These are phyloP conservation scores for Aporophyla lueneburgensis DNA, from an alignment of 2,888 invertebrate genomes.

Conservation along the genomic window DNA sequence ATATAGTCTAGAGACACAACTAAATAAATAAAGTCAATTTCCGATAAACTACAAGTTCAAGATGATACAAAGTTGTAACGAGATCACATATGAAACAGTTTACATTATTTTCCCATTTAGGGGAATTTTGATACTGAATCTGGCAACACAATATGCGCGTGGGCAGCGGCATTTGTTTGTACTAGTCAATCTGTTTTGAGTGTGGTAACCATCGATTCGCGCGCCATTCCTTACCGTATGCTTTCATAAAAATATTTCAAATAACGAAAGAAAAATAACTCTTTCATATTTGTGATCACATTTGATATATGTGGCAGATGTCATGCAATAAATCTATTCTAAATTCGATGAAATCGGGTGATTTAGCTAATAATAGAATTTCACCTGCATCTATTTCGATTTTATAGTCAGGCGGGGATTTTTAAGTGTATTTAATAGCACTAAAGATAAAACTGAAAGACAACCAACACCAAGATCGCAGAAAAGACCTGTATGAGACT, in stretches of 20 bases:
- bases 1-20: neutral
- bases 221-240: constrained; percentile 42
- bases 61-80: too few relatives aligned
- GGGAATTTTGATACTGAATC: neutral
- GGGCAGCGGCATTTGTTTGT: constrained; percentile 64
- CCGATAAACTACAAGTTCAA: neutral
- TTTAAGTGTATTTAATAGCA: neutral
- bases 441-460: neutral
- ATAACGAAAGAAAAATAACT: constrained; percentile 46
- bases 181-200: constrained; percentile 65
- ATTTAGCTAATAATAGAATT: constrained; percentile 26
- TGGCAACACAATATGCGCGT: constrained; percentile 59
- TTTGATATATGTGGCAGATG: constrained; percentile 50
- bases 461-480: neutral
- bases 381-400: constrained; percentile 4
- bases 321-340: constrained; percentile 33
- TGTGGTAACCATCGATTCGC: constrained; percentile 65
- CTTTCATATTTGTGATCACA: constrained; percentile 42
- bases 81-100: neutral
- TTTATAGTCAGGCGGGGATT: neutral
- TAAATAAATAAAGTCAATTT: neutral
- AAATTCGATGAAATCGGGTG: constrained; percentile 21
- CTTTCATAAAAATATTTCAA: constrained; percentile 60
- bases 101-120: neutral
- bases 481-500: neutral